Percentiles rank a stretch among this genome's conserved stretches.
Conservation (phyloP, 2,888 invertebrate species). For the Altica lythri region DNA sequence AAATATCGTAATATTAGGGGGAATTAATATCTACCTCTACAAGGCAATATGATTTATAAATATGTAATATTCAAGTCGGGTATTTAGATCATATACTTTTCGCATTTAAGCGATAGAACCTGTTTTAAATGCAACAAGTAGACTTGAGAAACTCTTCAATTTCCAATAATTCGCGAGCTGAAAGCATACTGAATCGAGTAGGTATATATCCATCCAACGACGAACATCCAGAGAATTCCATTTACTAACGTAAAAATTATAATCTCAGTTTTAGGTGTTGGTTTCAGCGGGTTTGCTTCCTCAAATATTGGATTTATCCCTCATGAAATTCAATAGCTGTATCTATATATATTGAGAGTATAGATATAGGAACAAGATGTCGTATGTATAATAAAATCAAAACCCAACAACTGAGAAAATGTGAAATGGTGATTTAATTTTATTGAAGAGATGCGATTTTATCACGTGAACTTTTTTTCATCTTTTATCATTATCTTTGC, state of each 20-base stretch:
- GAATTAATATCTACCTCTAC: too few species aligned
- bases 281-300: conserved; percentile 3
- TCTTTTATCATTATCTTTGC: too few species aligned
- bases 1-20: too few species aligned
- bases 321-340: conserved; percentile 13
- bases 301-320: conserved; percentile 15
- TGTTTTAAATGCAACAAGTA: conserved; percentile 20
- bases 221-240: not conserved
- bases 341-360: not conserved
- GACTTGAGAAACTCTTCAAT: conserved; percentile 15
- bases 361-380: not conserved
- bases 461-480: too few species aligned
- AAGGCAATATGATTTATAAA: too few species aligned
- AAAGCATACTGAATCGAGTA: conserved; percentile 6
- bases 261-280: conserved; percentile 9
- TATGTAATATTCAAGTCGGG: not conserved
- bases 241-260: conserved; percentile 11
- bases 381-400: too few species aligned
- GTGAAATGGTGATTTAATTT: too few species aligned
- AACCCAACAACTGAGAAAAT: too few species aligned
- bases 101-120: conserved; percentile 3
- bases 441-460: too few species aligned
- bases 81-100: conserved; percentile 4
- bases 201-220: conserved; percentile 1
- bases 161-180: conserved; percentile 16